Base-by-base conservation (phyloP, 2,888 invertebrate genomes). In the Colostygia pectinataria region DNA sequence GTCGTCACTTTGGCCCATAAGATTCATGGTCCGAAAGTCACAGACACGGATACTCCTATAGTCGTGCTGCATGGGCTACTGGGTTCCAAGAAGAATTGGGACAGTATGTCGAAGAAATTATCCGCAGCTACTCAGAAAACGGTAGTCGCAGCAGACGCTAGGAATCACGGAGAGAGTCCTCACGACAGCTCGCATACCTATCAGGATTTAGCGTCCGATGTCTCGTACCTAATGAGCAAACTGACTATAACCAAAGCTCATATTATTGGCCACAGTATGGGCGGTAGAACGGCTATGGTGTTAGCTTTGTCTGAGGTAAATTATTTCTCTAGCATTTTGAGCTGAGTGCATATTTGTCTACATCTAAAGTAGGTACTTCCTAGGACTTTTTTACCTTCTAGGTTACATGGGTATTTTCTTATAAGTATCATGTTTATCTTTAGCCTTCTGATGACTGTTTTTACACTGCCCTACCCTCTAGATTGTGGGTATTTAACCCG, bases 91-190 rank as follows among this genome's bases (percentile, higher is more conserved):
- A 94, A 92, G 63, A 99, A 99, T 80, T 99, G 98, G 98, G 94
- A 95, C 63, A 94, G 94, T 57, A 90, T 98, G 62, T 94, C 96
- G 41, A 97, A 95, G 31, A 46, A 78, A 92, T 92, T 0, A 91
- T 95, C 48, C 92, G 93, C 65, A 52, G 91, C 91, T 45, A 94
- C 93, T 1, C 90, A 92, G n/a, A 92, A 93, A 63, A 93, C 93
- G 88, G 96, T 98, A 3, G 93, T 96, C 51, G 92, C 96, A 2
- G 91, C 98, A 13, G 99, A 99, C 87, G 95, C 96, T 0, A 92
- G 99, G 68, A 99, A 99, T 84, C 99, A 99, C 83, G 99, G 99
- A 0, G 97, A 97, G 54, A 98, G 98, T 71, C 95, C 96, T 0
- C 98, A 98, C 74, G 87, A 93, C 0, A 59, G 87, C 0, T 91